Conservation (phyloP, 2,113 vertebrate species). For the Caracal caracal region DNA sequence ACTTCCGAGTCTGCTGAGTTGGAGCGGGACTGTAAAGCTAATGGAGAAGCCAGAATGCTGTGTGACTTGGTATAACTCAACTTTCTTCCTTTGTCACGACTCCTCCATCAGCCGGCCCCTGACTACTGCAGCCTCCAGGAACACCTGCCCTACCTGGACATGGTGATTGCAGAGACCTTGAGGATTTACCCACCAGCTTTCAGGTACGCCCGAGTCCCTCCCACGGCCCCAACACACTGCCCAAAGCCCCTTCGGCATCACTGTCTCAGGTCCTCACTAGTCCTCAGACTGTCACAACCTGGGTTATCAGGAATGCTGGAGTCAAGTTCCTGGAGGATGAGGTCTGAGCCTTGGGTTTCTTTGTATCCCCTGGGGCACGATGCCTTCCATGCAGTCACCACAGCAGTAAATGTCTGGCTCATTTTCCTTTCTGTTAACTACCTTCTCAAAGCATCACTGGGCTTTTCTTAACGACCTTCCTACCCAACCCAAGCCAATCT, state of each 20-base stretch:
- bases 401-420: neutral
- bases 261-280: neutral
- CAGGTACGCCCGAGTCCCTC: constrained; percentile 84
- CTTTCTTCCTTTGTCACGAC: neutral
- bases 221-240: fast-evolving
- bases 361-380: neutral
- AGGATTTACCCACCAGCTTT: constrained; percentile 96
- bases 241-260: neutral
- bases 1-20: neutral
- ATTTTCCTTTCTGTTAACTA: neutral
- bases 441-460: neutral
- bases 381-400: neutral
- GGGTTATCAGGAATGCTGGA: neutral
- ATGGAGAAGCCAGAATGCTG: neutral
- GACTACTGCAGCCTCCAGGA: constrained; percentile 91
- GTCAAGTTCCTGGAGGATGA: neutral
- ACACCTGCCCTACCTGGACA: constrained; percentile 93
- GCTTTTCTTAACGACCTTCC: neutral
- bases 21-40: neutral
- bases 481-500: neutral
- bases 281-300: neutral
- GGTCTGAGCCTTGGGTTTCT: neutral
- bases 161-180: constrained; percentile 94
- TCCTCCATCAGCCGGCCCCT: constrained; percentile 84
- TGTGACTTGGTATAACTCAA: neutral